phyloP scores from a whole-genome alignment of 2,797 vertebrate genomes.

The Alcedo quadribrachys region DNA sequence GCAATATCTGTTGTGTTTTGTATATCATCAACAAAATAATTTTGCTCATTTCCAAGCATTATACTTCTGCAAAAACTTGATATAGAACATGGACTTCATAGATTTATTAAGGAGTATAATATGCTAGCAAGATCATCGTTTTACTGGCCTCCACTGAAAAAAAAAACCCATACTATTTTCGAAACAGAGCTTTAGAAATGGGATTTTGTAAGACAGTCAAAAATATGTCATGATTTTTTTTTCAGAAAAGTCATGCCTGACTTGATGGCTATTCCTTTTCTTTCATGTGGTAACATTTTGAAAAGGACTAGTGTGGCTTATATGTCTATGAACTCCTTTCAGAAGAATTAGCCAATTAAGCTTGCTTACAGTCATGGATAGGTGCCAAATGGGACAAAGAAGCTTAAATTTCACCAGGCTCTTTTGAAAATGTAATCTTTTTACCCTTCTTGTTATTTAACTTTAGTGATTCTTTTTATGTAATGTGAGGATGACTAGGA shows the following conservation, averaged over 20 bases:
- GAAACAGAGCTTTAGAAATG: not conserved
- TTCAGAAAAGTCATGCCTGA: not conserved
- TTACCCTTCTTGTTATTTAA: not conserved
- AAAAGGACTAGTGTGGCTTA: not conserved
- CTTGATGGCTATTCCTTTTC: not conserved
- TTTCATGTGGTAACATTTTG: slow-evolving; percentile 3
- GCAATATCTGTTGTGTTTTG: not conserved
- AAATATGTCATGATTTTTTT: not conserved
- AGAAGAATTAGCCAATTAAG: slow-evolving; percentile 18
- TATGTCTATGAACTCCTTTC: slow-evolving; percentile 4
- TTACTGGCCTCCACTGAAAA: not conserved
- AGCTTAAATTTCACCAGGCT: slow-evolving; percentile 9
- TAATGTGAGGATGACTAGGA: not conserved
- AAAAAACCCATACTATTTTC: not conserved
- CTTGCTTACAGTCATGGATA: not conserved
- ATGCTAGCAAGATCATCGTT: not conserved
- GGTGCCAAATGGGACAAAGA: slow-evolving; percentile 5
- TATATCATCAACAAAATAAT: not conserved
- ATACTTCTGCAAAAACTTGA: not conserved
- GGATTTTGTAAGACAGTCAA: not conserved
- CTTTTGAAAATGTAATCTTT: not conserved
- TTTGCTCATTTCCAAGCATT: not conserved
- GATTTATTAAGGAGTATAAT: not conserved
- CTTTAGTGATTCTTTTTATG: not conserved
- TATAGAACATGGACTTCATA: not conserved